Base-by-base conservation (phyloP, 2,888 invertebrate genomes). In the Ceratothoa steindachneri region DNA sequence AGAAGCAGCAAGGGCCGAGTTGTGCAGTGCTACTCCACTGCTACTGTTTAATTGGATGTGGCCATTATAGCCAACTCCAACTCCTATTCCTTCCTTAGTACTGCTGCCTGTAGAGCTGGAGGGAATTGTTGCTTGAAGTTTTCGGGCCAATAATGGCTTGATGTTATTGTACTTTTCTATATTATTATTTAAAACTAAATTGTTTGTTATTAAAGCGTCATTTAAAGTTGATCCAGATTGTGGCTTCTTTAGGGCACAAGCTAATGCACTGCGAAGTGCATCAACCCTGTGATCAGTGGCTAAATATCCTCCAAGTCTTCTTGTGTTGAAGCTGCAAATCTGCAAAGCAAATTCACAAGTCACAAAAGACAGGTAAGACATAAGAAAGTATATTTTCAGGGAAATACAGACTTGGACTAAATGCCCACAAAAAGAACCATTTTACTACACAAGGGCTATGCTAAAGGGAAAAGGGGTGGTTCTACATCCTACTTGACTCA, bases 51-150 rank as follows among this genome's bases (percentile, higher is more conserved):
- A 64, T 29, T 76, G 76, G n/a, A 79, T 76, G 71, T 79, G 79
- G 29, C 79, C 79, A 68, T 79, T 79, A 60, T 79, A 79, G 29
- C 79, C 79, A n/a, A 72, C 74, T 64, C 79, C 73, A 28, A 79
- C 79, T 53, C 75, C 74, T 24, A 79, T 76, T 52, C 79, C 79
- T 41, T 78, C 78, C 52, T 78, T 78, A 52, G 53, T 70, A 31
- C 69, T 74, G 24, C 30, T 70, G 27, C 70, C 69, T 9, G 29
- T 67, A 3, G 74, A 71, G 29, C 70, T 71, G 9, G 75, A 72
- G 19, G 75, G 76, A 53, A 74, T 72, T 22, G 76, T 74, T 30
- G 75, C 65, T 67, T 77, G 77, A 30, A 79, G 65, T 67, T 79
- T 79, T 30, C 76, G 73, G 27, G 79, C 78, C 31, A 78, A 60